Conservation (phyloP, 2,797 vertebrate genomes). For the Alosa sapidissima region DNA sequence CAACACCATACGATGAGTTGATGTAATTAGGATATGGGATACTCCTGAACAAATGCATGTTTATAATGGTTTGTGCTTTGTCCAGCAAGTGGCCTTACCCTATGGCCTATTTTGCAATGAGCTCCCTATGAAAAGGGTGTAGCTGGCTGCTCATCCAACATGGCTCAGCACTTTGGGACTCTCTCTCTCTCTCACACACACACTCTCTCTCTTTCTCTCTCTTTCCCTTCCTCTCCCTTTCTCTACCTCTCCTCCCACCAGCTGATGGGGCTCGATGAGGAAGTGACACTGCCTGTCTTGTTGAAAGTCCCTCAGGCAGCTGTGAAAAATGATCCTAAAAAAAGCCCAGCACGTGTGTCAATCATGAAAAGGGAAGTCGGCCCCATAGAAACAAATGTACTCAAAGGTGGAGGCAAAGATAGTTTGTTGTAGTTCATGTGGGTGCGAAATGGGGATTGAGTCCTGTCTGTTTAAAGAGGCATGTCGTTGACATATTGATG, state of each 20-base stretch:
- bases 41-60: neutral
- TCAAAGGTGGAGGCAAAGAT: neutral
- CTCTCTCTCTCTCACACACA: neutral
- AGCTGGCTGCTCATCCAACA: neutral
- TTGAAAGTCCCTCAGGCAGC: neutral
- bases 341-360: conserved; percentile 11
- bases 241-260: neutral
- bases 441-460: no score
- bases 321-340: neutral
- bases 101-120: neutral
- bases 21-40: neutral
- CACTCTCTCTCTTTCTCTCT: neutral
- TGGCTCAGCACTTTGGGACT: neutral
- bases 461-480: no score
- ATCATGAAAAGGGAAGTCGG: neutral
- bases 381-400: neutral
- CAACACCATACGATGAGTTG: neutral
- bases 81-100: neutral
- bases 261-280: neutral
- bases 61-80: neutral
- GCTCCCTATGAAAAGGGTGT: neutral
- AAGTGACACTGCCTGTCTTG: neutral
- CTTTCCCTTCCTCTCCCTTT: neutral
- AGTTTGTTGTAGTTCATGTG: no score
- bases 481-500: no score